phyloP scores from a whole-genome alignment of 2,113 vertebrate species.

The Plecotus auritus region DNA sequence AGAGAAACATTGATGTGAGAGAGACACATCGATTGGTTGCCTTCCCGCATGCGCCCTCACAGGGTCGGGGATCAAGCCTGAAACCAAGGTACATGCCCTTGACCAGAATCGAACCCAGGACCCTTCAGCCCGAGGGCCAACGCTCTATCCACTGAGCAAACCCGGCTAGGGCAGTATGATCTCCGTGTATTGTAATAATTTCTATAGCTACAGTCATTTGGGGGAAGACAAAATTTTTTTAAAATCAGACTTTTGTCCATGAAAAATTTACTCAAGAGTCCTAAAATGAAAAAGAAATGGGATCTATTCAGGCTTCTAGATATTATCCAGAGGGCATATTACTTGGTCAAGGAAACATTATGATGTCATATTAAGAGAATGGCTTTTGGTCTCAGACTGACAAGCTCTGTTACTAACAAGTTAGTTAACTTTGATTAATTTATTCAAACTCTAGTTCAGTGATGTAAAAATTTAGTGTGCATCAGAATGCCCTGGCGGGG shows the following conservation, averaged over 20 bases:
- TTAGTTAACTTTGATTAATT: conserved; percentile 2
- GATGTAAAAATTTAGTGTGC: neutral
- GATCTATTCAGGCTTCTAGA: neutral
- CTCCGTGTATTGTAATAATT: neutral
- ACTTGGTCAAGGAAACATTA: neutral
- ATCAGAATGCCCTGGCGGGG: neutral
- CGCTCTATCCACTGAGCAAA: too few species aligned
- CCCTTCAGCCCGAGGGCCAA: too few species aligned
- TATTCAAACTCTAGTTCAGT: neutral
- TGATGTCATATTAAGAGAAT: neutral
- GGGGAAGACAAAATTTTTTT: neutral
- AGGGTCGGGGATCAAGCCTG: too few species aligned
- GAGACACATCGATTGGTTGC: too few species aligned
- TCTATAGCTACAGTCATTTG: neutral
- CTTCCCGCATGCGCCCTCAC: too few species aligned
- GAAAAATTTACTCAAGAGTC: neutral
- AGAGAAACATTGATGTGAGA: too few species aligned
- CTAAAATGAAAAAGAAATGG: conserved; percentile 7
- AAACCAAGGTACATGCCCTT: too few species aligned
- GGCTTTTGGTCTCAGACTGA: neutral
- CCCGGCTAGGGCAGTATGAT: neutral
- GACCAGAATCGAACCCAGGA: too few species aligned
- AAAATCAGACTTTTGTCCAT: neutral
- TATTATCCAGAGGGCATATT: neutral
- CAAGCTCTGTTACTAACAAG: neutral